phyloP scores from a whole-genome alignment of 2,113 vertebrate genomes.

The Hypocryptadius cinnamomeus region DNA sequence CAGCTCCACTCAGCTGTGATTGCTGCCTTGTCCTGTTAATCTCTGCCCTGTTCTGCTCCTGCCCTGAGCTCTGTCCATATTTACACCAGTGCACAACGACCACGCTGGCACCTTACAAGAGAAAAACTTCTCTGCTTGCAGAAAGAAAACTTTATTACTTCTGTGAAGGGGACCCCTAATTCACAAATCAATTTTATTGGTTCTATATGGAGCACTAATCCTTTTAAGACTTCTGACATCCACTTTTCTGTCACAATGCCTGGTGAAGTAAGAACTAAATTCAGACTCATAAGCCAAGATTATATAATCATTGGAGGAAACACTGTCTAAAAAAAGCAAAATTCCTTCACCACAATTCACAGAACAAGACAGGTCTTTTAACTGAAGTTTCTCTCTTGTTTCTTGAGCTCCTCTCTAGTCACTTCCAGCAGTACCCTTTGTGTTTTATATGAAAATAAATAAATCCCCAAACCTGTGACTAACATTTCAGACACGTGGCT shows the following conservation, averaged over 20 bases:
- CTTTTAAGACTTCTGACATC: neutral
- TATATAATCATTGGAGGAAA: neutral
- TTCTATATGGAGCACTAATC: slow-evolving; percentile 25
- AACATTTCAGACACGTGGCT: neutral
- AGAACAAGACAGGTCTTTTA: neutral
- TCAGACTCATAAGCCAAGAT: neutral
- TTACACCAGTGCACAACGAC: neutral
- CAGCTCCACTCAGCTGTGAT: neutral
- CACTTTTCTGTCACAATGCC: neutral
- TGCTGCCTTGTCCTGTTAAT: neutral
- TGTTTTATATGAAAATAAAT: neutral
- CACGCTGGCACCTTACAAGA: neutral
- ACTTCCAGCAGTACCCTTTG: neutral
- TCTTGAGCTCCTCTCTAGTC: neutral
- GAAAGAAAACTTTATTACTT: slow-evolving; percentile 13
- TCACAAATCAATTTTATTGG: slow-evolving; percentile 50
- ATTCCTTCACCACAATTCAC: neutral
- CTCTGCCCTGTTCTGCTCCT: neutral
- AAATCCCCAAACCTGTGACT: neutral
- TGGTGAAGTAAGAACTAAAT: neutral
- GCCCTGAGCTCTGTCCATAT: neutral
- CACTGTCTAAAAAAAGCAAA: neutral
- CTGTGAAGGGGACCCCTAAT: slow-evolving; percentile 16
- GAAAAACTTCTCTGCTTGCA: neutral
- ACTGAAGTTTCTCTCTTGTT: neutral